A percentile compares a stretch with the other conserved stretches of the same genome.
Conservation (phyloP, 2,888 invertebrate genomes). For the Sylvicola cinctus region DNA sequence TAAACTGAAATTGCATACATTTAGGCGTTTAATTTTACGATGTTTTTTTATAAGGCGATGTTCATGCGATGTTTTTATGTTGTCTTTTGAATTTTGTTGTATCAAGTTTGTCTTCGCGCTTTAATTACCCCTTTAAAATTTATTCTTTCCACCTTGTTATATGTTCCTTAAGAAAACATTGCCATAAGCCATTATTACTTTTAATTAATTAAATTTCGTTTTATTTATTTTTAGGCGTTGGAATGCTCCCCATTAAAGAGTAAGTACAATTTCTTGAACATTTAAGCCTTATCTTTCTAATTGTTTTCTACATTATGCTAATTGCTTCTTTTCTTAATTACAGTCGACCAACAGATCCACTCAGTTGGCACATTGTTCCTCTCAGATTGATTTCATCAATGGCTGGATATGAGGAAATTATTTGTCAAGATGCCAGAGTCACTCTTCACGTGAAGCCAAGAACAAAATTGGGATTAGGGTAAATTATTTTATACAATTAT, state of each 20-base stretch:
- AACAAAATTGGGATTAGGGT: conserved; percentile 71
- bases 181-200: background rate
- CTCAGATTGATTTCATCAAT: conserved; percentile 24
- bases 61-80: too few species aligned
- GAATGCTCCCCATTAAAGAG: conserved; percentile 88
- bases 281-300: too few species aligned
- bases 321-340: conserved; percentile 6
- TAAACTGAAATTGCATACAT: too few species aligned
- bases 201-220: background rate
- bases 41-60: too few species aligned
- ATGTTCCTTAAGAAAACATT: background rate
- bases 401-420: too few species aligned
- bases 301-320: background rate
- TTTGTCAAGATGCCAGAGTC: conserved; percentile 45
- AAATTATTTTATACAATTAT: conserved; percentile 13
- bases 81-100: background rate
- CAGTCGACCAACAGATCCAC: conserved; percentile 51
- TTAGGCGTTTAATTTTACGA: too few species aligned
- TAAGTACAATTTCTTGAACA: conserved; percentile 35
- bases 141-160: background rate
- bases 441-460: conserved; percentile 63
- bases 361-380: conserved; percentile 69
- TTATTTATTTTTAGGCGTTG: conserved; percentile 50
- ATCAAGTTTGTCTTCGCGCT: background rate
- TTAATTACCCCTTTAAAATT: background rate